Evolutionary conservation across 2,888 invertebrate species (phyloP), one percentile per base, ranked within the genome.

Genomic region (Zygogramma bicolorata): DNA sequence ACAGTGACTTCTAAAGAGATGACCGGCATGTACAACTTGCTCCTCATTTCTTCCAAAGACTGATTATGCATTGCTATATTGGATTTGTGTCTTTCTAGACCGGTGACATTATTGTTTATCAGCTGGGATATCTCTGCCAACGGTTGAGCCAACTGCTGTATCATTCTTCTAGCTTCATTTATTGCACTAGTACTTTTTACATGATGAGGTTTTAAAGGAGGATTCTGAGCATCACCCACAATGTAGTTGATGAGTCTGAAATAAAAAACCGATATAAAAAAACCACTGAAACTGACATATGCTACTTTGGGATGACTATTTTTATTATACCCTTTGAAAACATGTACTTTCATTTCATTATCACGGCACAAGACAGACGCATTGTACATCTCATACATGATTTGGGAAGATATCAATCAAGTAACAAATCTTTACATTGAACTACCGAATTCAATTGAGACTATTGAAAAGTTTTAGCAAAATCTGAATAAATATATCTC

Each of bases 91-190:
- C 79, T 79, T 46, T 83, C 72, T 65, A 86, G 73, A 15, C 79
- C 74, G 3, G 68, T 70, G 8, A 85, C 74, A 65, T 86, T 86
- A 57, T 85, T 83, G 13, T 83, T 73, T 22, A 86, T 84, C 3
- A 83, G 70, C 71, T 86, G 82, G 0, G 83, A 79, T 60, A 86
- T 85, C 63, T 86, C 86, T 3, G 85, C 84, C 68, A 86, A 74
- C 0, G 86, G 86, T 73, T 84, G 81, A 0, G 84, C 78, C 29
- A 86, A 65, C 15, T 85, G 81, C 27, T 81, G 75, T 31, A 86
- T 84, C 13, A 83, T 70, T 59, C 83, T 78, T n/a, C 86, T 73
- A 1, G 84, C 84, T 71, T 86, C 83, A 49, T 85, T 86, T 0
- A 86, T 77, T 3, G 84, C 84, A n/a, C 82, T 70, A 0, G 86